A percentile compares a stretch with the other conserved stretches of the same genome.
Conservation (phyloP, 2,113 vertebrate species). For the Riparia riparia region DNA sequence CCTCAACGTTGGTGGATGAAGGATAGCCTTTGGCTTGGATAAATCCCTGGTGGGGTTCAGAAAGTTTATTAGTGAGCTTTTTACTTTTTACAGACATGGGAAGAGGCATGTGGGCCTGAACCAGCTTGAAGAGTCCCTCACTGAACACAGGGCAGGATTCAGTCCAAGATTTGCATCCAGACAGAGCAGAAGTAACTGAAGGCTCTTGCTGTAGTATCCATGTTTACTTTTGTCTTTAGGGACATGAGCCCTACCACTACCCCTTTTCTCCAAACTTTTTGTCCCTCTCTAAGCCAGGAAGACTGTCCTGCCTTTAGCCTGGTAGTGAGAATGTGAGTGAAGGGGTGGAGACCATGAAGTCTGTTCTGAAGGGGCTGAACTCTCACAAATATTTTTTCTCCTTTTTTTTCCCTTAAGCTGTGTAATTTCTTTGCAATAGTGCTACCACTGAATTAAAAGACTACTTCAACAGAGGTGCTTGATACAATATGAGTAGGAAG, state of each 20-base stretch:
- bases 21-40: conserved; percentile 91
- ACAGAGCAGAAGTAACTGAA: background rate
- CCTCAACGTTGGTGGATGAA: conserved; percentile 82
- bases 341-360: background rate
- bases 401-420: accelerated
- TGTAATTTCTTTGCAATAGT: background rate
- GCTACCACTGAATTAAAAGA: background rate
- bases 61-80: background rate
- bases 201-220: background rate
- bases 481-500: background rate
- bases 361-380: background rate
- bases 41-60: conserved; percentile 77
- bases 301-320: background rate
- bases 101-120: background rate
- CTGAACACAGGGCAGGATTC: background rate
- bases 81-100: background rate
- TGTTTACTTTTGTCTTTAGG: background rate
- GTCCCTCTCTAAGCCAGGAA: background rate
- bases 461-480: background rate
- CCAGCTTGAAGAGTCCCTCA: background rate
- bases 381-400: background rate
- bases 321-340: background rate
- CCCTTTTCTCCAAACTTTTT: background rate
- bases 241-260: background rate
- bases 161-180: background rate